phyloP scores from a whole-genome alignment of 2,888 invertebrate species.

The Therioaphis trifolii region DNA sequence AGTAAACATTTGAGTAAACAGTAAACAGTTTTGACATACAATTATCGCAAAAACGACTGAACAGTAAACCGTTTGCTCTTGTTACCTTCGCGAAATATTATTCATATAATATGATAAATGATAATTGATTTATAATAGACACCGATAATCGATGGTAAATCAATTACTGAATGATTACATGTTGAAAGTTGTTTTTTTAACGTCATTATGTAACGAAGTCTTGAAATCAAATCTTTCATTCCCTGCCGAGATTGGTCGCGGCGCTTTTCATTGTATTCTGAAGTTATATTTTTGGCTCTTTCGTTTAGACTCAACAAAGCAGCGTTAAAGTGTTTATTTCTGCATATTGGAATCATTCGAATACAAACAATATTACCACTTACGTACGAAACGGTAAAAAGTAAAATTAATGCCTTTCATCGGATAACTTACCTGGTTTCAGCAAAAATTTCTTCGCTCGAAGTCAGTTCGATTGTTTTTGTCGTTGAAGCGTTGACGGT shows the following conservation, averaged over 20 bases:
- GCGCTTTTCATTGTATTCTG: conserved; percentile 83
- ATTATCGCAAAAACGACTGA: too few relatives aligned
- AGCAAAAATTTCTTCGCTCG: conserved; percentile 86
- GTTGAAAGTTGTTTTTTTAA: conserved; percentile 86
- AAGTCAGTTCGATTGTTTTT: conserved; percentile 85
- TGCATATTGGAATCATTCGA: too few relatives aligned
- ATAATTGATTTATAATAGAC: too few relatives aligned
- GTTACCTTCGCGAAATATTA: too few relatives aligned
- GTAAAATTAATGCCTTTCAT: too few relatives aligned
- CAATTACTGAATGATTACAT: conserved; percentile 69
- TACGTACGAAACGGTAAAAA: neutral
- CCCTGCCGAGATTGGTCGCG: conserved; percentile 90
- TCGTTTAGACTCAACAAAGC: conserved; percentile 86
- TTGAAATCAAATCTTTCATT: conserved; percentile 92
- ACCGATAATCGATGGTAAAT: too few relatives aligned
- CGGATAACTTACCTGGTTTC: conserved; percentile 74
- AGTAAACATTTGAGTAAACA: too few relatives aligned
- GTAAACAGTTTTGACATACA: too few relatives aligned
- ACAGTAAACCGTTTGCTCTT: too few relatives aligned
- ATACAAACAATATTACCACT: neutral
- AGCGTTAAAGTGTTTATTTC: conserved; percentile 93
- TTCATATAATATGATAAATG: too few relatives aligned
- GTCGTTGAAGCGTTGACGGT: conserved; percentile 75
- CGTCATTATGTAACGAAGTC: conserved; percentile 86
- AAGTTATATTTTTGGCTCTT: conserved; percentile 87